Evolutionary conservation across 2,888 invertebrate genomes (phyloP).

Genomic region (Drosophila anomalipes): DNA sequence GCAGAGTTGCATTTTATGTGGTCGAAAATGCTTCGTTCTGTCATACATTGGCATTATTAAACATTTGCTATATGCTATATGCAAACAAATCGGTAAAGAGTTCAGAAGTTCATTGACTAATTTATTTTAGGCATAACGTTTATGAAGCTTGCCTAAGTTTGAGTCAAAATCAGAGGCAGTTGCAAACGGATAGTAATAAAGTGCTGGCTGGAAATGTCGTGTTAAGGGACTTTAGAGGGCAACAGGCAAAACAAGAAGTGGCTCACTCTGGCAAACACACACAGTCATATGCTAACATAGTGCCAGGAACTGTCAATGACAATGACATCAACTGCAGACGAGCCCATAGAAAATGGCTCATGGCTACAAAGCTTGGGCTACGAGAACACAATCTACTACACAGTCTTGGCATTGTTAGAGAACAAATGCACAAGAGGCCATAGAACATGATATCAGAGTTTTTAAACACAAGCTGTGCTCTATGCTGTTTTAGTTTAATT

Average conservation of each 20-base stretch:
- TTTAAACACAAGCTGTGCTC: constrained; percentile 5
- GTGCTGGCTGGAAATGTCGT: constrained; percentile 37
- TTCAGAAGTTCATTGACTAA: constrained; percentile 53
- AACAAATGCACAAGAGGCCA: constrained; percentile 14
- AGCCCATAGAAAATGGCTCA: constrained; percentile 59
- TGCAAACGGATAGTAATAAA: constrained; percentile 68
- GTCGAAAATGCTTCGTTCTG: neutral
- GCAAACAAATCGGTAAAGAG: neutral
- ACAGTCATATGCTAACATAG: constrained; percentile 54
- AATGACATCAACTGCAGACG: constrained; percentile 78
- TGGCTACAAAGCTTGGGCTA: constrained; percentile 43
- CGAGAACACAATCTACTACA: constrained; percentile 21
- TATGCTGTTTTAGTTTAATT: neutral
- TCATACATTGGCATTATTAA: neutral
- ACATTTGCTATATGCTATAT: neutral
- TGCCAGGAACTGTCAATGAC: constrained; percentile 72
- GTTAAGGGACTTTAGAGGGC: constrained; percentile 23
- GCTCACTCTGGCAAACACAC: constrained; percentile 2
- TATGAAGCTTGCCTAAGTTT: constrained; percentile 54
- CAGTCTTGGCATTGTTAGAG: constrained; percentile 50
- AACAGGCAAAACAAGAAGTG: constrained; percentile 37
- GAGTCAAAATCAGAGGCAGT: constrained; percentile 21
- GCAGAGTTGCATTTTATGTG: neutral
- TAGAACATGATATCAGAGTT: constrained; percentile 4
- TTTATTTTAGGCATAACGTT: constrained; percentile 66